A percentile compares a stretch with the other conserved stretches of the same genome.
These are phyloP conservation scores for Acanthococcus lagerstroemiae DNA, from an alignment of 2,888 invertebrate genomes.

Conservation along the genomic window DNA sequence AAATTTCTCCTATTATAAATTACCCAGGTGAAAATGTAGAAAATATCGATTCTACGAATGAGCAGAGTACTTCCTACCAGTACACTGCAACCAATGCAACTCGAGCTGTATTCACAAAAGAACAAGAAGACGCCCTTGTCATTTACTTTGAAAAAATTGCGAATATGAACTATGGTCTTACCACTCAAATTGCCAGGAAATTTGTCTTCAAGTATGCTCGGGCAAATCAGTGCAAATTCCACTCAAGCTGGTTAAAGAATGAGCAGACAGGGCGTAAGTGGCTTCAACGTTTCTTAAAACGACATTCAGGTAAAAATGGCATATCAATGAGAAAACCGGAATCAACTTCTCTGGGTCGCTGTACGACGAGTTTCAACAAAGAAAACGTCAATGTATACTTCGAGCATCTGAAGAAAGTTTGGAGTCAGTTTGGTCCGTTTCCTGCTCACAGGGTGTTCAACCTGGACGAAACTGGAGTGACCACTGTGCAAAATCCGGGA, in stretches of 20 bases:
- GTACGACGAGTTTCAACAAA: neutral
- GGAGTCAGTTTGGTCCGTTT: neutral
- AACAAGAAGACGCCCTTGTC: too few relatives aligned
- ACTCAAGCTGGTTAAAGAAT: neutral
- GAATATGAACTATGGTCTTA: neutral
- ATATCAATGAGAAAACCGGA: neutral
- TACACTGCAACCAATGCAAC: too few relatives aligned
- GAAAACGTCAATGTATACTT: neutral
- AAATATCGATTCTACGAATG: too few relatives aligned
- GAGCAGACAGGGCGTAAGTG: neutral
- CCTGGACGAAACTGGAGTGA: neutral
- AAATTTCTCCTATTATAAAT: too few relatives aligned
- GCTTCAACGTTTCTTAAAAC: neutral
- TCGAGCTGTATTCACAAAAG: too few relatives aligned
- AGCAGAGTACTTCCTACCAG: too few relatives aligned
- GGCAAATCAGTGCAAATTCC: neutral
- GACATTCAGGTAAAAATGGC: too few relatives aligned
- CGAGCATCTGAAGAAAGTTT: neutral
- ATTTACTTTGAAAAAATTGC: neutral
- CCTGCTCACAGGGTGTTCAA: neutral
- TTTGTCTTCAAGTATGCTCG: neutral
- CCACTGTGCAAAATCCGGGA: neutral
- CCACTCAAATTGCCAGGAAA: neutral
- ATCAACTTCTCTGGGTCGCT: neutral
- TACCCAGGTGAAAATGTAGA: too few relatives aligned